A percentile compares a stretch with the other conserved stretches of the same genome.
Evolutionary conservation across 2,113 vertebrate species (phyloP).

Genomic region (Hypocryptadius cinnamomeus): DNA sequence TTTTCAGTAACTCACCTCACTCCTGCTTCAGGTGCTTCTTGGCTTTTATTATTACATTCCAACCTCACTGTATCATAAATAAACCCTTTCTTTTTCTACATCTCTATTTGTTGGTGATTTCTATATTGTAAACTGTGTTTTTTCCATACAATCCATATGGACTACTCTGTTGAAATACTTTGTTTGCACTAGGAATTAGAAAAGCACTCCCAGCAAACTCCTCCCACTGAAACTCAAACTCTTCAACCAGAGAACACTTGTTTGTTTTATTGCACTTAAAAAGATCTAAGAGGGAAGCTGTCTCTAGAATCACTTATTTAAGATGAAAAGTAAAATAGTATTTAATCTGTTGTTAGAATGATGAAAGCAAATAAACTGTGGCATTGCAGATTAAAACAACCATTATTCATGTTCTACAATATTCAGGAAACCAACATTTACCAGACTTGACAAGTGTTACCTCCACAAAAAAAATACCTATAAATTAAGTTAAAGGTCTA

Average conservation of each 20-base stretch:
- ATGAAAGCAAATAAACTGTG: neutral
- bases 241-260: neutral
- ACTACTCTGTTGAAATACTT: neutral
- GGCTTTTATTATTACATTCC: constrained; percentile 39
- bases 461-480: neutral
- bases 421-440: neutral
- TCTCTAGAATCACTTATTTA: neutral
- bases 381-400: neutral
- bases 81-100: constrained; percentile 26
- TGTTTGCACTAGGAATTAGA: neutral
- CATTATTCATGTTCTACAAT: neutral
- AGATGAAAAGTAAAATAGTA: neutral
- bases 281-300: neutral
- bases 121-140: neutral
- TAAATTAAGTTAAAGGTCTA: neutral
- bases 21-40: neutral
- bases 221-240: neutral
- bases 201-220: neutral
- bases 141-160: neutral
- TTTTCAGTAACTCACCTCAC: neutral
- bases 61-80: constrained; percentile 33
- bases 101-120: neutral
- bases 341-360: neutral
- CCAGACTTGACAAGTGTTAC: neutral
- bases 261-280: neutral